Conservation (phyloP, 2,888 invertebrate genomes). For the Troides oblongomaculatus region DNA sequence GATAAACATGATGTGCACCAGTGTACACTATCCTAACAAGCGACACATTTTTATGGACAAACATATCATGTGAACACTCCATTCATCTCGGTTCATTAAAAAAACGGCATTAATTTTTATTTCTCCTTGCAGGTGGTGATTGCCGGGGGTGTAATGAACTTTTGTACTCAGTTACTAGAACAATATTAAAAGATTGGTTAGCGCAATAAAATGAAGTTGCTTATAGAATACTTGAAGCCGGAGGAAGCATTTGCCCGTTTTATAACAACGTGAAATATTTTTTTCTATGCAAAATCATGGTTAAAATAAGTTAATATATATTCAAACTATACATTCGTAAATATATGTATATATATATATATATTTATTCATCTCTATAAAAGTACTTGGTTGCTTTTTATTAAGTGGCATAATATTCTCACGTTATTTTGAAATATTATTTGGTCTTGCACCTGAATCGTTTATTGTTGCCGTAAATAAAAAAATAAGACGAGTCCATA, state of each 20-base stretch:
- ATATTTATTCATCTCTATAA: too few species aligned
- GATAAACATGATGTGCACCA: too few species aligned
- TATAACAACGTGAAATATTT: background rate
- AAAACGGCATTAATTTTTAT: background rate
- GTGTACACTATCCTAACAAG: too few species aligned
- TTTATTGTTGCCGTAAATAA: background rate
- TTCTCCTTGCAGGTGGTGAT: slow-evolving; percentile 2
- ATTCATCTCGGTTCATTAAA: background rate
- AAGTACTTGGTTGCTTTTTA: too few species aligned
- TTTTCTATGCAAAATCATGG: background rate
- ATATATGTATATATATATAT: too few species aligned
- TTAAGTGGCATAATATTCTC: too few species aligned
- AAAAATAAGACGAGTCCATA: background rate
- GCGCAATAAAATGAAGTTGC: background rate
- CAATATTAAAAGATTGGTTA: background rate
- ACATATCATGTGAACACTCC: too few species aligned
- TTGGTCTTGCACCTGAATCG: background rate
- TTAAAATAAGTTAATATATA: background rate
- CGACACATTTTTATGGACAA: too few species aligned
- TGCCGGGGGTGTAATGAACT: background rate
- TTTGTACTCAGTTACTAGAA: background rate
- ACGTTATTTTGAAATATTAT: background rate
- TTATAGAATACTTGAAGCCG: background rate
- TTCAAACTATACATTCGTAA: too few species aligned
- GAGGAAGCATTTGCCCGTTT: background rate